Evolutionary conservation across 2,797 vertebrate genomes (phyloP).

Genomic region (Carcharodon carcharias): DNA sequence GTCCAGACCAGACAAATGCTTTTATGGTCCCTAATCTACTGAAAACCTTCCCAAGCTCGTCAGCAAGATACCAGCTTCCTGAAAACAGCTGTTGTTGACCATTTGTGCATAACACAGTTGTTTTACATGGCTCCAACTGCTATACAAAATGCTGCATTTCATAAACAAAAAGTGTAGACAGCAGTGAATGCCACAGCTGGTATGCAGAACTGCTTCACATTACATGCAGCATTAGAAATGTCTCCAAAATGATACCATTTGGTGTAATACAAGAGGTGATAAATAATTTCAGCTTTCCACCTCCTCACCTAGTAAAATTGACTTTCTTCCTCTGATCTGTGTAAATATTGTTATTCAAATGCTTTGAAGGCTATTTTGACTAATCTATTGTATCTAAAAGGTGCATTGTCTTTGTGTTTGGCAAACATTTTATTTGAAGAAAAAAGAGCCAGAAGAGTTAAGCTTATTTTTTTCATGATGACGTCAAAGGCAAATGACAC

Average conservation of each 20-base stretch:
- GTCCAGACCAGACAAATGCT: background rate
- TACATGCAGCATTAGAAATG: background rate
- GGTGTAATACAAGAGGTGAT: background rate
- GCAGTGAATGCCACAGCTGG: background rate
- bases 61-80: background rate
- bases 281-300: constrained; percentile 12
- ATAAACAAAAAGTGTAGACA: background rate
- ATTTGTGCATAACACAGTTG: background rate
- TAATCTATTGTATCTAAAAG: background rate
- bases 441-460: background rate
- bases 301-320: background rate
- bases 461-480: background rate
- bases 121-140: constrained; percentile 17
- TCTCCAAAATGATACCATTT: background rate
- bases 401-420: background rate
- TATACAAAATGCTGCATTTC: background rate
- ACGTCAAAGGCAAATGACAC: constrained; percentile 2
- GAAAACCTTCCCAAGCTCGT: background rate
- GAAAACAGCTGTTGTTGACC: constrained; percentile 6
- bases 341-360: constrained; percentile 3
- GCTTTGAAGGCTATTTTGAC: background rate
- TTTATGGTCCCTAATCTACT: background rate
- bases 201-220: background rate
- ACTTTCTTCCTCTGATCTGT: background rate
- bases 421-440: background rate